Conservation (phyloP, 1,140 invertebrate species). For the Dryas iulia region DNA sequence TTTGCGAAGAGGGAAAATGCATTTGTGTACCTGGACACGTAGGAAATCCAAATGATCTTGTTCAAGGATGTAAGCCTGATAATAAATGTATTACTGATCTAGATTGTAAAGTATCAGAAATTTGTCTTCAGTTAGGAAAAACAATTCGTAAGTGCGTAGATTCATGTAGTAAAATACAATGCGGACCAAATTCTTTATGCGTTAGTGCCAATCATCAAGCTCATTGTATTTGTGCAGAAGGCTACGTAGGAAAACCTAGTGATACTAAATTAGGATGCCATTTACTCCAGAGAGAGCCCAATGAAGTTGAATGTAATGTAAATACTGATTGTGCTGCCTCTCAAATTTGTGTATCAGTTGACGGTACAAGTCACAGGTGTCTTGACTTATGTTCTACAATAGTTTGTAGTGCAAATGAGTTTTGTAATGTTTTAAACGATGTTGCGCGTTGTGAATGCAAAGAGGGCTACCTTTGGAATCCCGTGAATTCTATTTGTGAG, state of each 20-base stretch:
- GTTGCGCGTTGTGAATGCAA: conserved; percentile 89
- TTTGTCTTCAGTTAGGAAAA: conserved; percentile 91
- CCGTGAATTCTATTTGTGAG: conserved; percentile 88
- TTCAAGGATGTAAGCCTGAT: conserved; percentile 84
- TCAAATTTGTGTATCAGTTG: conserved; percentile 81
- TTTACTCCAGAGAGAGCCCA: conserved; percentile 81
- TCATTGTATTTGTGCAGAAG: conserved; percentile 91
- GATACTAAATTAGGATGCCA: conserved; percentile 89
- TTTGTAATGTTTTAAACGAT: conserved; percentile 85
- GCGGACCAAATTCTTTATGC: conserved; percentile 94
- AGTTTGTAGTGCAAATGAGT: conserved; percentile 90
- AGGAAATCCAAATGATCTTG: conserved; percentile 88
- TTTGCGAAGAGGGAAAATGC: conserved; percentile 90
- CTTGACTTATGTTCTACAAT: conserved; percentile 89
- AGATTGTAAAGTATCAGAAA: conserved; percentile 90
- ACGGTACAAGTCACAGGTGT: conserved; percentile 84
- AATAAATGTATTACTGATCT: conserved; percentile 89
- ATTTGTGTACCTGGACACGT: conserved; percentile 88
- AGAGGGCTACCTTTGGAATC: conserved; percentile 90
- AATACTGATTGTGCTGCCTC: conserved; percentile 86
- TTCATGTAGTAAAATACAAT: conserved; percentile 92
- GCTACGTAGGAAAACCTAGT: conserved; percentile 89
- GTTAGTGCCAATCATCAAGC: conserved; percentile 90
- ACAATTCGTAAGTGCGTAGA: conserved; percentile 90
- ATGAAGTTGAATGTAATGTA: conserved; percentile 82